phyloP scores from a whole-genome alignment of 2,113 vertebrate species.

The Gambusia holbrooki region DNA sequence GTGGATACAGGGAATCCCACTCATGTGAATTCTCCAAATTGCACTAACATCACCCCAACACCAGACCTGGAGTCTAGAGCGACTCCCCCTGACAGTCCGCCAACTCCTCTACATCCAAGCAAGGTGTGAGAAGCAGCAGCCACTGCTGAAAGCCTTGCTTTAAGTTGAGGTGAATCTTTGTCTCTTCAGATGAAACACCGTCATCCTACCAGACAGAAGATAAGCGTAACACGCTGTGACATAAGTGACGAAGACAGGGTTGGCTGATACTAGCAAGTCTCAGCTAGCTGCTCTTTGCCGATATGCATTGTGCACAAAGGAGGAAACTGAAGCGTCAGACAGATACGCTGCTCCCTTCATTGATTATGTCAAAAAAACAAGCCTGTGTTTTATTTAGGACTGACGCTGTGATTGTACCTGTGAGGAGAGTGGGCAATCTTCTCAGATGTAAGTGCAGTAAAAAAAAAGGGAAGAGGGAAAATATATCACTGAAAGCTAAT shows the following conservation, averaged over 20 bases:
- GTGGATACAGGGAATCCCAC: conserved; percentile 18
- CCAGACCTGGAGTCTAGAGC: conserved; percentile 19
- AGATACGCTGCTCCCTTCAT: conserved; percentile 20
- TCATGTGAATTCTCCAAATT: conserved; percentile 68
- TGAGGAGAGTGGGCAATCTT: conserved; percentile 19
- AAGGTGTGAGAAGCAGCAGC: conserved; percentile 25
- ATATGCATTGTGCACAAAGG: conserved; percentile 5
- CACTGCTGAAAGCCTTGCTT: conserved; percentile 12
- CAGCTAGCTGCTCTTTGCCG: conserved; percentile 24
- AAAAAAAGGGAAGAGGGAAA: conserved; percentile 43
- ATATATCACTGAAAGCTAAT: conserved; percentile 52
- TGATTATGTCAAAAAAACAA: conserved; percentile 46
- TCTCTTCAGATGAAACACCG: neutral
- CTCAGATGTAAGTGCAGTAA: conserved; percentile 32
- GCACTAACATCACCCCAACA: conserved; percentile 55
- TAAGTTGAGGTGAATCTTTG: neutral
- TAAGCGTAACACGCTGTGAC: conserved; percentile 8
- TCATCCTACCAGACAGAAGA: neutral
- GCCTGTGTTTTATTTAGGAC: conserved; percentile 46
- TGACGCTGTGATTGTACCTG: conserved; percentile 37
- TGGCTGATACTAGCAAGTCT: conserved; percentile 26
- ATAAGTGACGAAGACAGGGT: conserved; percentile 24
- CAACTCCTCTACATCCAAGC: conserved; percentile 10
- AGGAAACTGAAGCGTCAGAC: conserved; percentile 1
- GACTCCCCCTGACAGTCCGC: conserved; percentile 41